Conservation (phyloP, 2,113 vertebrate genomes). For the Takifugu bimaculatus region DNA sequence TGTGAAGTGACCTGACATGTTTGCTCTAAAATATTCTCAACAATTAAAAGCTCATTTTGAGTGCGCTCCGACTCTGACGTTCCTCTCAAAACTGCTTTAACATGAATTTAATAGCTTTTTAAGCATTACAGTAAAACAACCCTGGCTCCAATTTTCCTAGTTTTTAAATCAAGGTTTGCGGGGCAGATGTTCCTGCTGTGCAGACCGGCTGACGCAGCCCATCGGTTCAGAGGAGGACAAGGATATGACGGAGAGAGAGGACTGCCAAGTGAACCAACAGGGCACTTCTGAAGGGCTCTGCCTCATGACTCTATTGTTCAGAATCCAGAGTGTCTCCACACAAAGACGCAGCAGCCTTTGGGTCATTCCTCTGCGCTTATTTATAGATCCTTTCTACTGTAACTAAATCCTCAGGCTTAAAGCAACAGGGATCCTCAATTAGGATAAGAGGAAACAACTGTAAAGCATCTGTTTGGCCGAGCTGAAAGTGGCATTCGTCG, state of each 20-base stretch:
- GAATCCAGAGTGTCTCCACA: constrained; percentile 9
- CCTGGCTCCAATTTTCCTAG: too few species aligned
- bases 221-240: too few species aligned
- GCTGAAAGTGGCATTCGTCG: constrained; percentile 2
- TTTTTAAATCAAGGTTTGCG: too few species aligned
- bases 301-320: constrained; percentile 17
- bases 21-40: too few species aligned
- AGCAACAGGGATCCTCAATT: constrained; percentile 38
- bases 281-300: constrained; percentile 51
- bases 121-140: too few species aligned
- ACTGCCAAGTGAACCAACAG: constrained; percentile 42
- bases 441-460: constrained; percentile 13
- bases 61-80: too few species aligned
- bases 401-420: constrained; percentile 43
- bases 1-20: too few species aligned
- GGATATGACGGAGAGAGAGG: constrained; percentile 2
- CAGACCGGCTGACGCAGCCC: too few species aligned
- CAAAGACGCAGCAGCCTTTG: constrained; percentile 9
- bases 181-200: too few species aligned
- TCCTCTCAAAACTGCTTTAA: too few species aligned
- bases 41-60: too few species aligned
- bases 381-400: constrained; percentile 26
- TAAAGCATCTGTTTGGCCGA: constrained; percentile 21
- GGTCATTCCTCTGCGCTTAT: constrained; percentile 14
- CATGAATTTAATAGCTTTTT: too few species aligned